phyloP scores from a whole-genome alignment of 2,888 invertebrate genomes.

The Orthosia gracilis region DNA sequence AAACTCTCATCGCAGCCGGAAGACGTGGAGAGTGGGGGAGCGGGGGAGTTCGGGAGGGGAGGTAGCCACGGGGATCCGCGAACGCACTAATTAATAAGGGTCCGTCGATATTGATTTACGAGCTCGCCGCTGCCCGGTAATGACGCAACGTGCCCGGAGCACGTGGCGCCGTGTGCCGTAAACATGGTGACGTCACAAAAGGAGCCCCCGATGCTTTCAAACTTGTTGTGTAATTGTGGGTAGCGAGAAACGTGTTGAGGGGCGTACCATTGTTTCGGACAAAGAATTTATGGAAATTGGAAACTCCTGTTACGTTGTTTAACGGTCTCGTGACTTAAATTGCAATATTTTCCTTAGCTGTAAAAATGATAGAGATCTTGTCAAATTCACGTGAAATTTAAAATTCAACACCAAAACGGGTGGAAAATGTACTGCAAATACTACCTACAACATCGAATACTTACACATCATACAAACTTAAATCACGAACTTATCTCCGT shows the following conservation, averaged over 20 bases:
- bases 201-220: slow-evolving; percentile 23
- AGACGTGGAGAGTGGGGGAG: slow-evolving; percentile 63
- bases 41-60: slow-evolving; percentile 53
- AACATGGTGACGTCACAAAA: slow-evolving; percentile 59
- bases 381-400: neutral
- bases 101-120: slow-evolving; percentile 91
- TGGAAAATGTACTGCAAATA: neutral
- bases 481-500: slow-evolving; percentile 29
- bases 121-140: slow-evolving; percentile 75
- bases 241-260: slow-evolving; percentile 35
- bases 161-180: slow-evolving; percentile 65
- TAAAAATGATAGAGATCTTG: neutral
- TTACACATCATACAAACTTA: neutral
- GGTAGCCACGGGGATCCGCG: slow-evolving; percentile 75
- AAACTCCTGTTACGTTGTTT: neutral
- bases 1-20: slow-evolving; percentile 83
- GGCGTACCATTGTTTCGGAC: slow-evolving; percentile 19
- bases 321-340: slow-evolving; percentile 5
- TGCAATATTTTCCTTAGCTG: slow-evolving; percentile 1
- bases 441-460: neutral
- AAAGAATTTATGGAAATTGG: slow-evolving; percentile 21
- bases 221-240: slow-evolving; percentile 54
- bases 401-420: neutral
- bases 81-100: slow-evolving; percentile 91
- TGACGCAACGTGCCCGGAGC: slow-evolving; percentile 67